Base-by-base conservation (phyloP, 1,140 invertebrate species). In the Lordiphosa stackelbergi region DNA sequence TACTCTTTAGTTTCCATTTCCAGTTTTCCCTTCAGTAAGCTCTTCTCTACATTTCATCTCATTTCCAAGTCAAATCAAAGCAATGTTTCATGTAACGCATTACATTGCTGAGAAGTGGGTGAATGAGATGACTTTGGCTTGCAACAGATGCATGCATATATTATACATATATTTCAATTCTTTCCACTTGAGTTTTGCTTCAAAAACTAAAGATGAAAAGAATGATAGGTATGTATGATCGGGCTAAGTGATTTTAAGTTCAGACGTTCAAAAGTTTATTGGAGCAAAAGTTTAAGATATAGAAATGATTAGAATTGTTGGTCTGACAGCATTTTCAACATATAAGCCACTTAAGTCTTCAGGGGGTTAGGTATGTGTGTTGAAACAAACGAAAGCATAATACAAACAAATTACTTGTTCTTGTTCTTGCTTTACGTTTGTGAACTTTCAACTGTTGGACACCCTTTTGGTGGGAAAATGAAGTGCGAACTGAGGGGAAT, bases 101-200 rank as follows among this genome's bases (percentile, higher is more conserved):
- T 41, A 58, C 35, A 31, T 38, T 37, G 45, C 40, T 73, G 73
- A 72, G 73, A 78, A 77, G 73, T 77, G 73, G 73, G 73, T 78
- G 64, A 69, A 41, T 53, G 60, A 54, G 31, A 61, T 42, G 16
- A 48, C 64, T 35, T 3, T n/a, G 19, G 16, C 35, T 40, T 38
- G 40, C 40, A 19, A 19, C 40, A 46, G 31, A 43, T 42, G 37
- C 62, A 54, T 73, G 49, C 38, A 19, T 48, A 7, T 16, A 16
- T 2, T 28, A 48, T 68, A 65, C 63, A 69, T 42, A 56, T 65
- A 63, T 48, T 66, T 57, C 71, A 60, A 51, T 43, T 47, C 46
- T 42, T 42, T 24, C 71, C 71, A 74, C 71, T 73, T 73, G 65
- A 73, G 71, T 31, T 31, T 19, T 19, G 69, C 49, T 74, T 69